Evolutionary conservation across 2,888 invertebrate genomes (phyloP).

Genomic region (Gandaritis pyraliata): DNA sequence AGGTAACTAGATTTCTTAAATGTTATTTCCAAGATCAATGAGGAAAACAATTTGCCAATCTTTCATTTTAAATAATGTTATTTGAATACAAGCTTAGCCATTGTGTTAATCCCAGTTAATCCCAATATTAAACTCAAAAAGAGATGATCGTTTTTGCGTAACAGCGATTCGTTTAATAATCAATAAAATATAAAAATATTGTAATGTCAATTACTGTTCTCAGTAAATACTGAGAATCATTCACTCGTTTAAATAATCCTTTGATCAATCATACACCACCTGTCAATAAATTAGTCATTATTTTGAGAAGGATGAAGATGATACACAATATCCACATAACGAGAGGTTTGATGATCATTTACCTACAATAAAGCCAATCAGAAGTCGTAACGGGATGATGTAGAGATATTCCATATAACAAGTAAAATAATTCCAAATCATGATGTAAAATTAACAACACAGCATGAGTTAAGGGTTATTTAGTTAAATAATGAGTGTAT

Average conservation of each 20-base stretch:
- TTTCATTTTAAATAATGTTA: background rate
- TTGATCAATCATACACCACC: background rate
- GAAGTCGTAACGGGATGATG: background rate
- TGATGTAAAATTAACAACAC: no score
- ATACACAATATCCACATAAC: background rate
- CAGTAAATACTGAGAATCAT: background rate
- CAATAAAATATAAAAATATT: background rate
- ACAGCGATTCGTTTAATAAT: background rate
- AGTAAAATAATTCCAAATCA: background rate
- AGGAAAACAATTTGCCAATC: background rate
- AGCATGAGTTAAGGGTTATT: no score
- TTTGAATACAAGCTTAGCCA: no score
- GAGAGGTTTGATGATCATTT: background rate
- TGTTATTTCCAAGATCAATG: background rate
- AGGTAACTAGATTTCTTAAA: background rate
- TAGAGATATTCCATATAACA: background rate
- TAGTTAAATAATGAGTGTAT: no score
- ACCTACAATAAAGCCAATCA: background rate
- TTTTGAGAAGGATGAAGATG: background rate
- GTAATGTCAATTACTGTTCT: no score
- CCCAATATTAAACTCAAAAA: no score
- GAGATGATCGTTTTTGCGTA: background rate
- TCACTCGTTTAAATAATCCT: background rate
- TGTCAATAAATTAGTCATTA: constrained; percentile 3
- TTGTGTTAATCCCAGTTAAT: no score